Evolutionary conservation across 2,113 vertebrate genomes (phyloP).

Genomic region (Acanthochromis polyacanthus): DNA sequence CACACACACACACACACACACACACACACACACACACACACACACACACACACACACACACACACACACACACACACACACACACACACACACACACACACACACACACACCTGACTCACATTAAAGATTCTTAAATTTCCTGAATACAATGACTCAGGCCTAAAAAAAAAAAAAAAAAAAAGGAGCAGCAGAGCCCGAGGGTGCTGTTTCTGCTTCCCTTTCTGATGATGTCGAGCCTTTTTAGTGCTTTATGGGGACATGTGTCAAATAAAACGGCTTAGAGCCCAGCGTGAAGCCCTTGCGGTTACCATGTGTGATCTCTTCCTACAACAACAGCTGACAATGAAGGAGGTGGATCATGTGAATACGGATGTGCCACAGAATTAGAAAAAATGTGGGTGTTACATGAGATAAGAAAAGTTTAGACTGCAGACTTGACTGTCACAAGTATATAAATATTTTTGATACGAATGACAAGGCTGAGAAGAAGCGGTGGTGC

Average conservation of each 20-base stretch:
- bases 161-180: background rate
- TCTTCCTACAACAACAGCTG: slow-evolving; percentile 17
- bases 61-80: slow-evolving; percentile 21
- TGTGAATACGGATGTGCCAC: slow-evolving; percentile 1
- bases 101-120: slow-evolving; percentile 29
- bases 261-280: slow-evolving; percentile 56
- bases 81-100: slow-evolving; percentile 24
- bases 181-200: background rate
- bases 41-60: slow-evolving; percentile 18
- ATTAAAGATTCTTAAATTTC: slow-evolving; percentile 25
- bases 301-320: slow-evolving; percentile 47
- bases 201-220: slow-evolving; percentile 12
- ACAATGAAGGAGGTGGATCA: background rate
- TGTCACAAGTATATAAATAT: background rate
- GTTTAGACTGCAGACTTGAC: background rate
- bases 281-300: slow-evolving; percentile 2
- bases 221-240: slow-evolving; percentile 62
- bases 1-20: slow-evolving; percentile 21
- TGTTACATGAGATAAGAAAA: slow-evolving; percentile 12
- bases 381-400: background rate
- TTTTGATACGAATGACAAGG: background rate
- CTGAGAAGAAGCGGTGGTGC: background rate
- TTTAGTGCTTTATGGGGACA: slow-evolving; percentile 58
- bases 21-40: slow-evolving; percentile 24
- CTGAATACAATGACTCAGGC: slow-evolving; percentile 29